Evolutionary conservation across 2,888 invertebrate genomes (phyloP), one percentile per base, ranked within the genome.

Genomic region (Acrocera orbiculus): DNA sequence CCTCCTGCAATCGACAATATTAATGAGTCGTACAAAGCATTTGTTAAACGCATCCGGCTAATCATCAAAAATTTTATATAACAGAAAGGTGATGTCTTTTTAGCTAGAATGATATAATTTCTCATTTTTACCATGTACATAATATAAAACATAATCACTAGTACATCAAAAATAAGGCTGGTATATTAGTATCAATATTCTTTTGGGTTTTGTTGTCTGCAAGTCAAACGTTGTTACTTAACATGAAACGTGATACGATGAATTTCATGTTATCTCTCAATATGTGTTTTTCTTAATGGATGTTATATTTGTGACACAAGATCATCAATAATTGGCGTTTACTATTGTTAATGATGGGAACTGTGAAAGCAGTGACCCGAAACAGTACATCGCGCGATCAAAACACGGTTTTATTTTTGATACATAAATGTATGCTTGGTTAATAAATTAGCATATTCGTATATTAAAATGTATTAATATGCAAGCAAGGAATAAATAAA

Each of bases 271-370:
- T 46, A 45, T 44, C 44, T 44, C 41, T 40, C 40, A 42, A 41
- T 45, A 43, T 42, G 46, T 46, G 46, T 46, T 42, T 42, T 45
- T 33, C 43, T 45, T 46, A 45, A 46, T 46, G 46, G 45, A 46
- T 44, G 36, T 46, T 45, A 46, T 45, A 45, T 36, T 35, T 41
- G 22, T 40, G 45, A 46, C 44, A 37, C 34, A 17, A 25, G 39
- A 39, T 37, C 44, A 46, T 46, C 41, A 46, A 44, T 46, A 41
- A 43, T 34, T 40, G 38, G 40, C 40, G 41, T 39, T 42, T 42
- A 42, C 40, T 42, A 40, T 40, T 33, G 34, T 39, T 43, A 44
- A 45, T 45, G 44, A 43, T 44, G 43, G 43, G 42, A 44, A 42
- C 40, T 39, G 41, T 36, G 41, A 38, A 38, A 27, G 30, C 30